These are phyloP conservation scores for Otus sunia DNA, from an alignment of 2,113 vertebrate genomes.

Conservation along the genomic window DNA sequence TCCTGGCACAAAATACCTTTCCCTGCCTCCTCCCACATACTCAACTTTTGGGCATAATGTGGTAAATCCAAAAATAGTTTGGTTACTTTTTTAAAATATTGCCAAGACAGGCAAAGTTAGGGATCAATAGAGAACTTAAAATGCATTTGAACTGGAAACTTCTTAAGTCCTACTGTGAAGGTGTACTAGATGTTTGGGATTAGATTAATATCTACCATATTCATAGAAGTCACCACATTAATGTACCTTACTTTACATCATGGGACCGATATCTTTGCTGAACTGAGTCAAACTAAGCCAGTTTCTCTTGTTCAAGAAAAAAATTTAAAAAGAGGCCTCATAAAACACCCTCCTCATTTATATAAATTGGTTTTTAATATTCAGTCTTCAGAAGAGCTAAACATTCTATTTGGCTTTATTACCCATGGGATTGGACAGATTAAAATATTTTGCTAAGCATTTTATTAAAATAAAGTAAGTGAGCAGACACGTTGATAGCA, in stretches of 20 bases:
- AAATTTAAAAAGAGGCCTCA: not conserved
- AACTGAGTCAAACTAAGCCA: not conserved
- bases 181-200: not conserved
- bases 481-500: not conserved
- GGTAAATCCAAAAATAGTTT: not conserved
- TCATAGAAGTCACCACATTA: not conserved
- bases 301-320: not conserved
- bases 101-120: not conserved
- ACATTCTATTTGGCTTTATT: not conserved
- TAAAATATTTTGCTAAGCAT: not conserved
- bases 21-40: fast-evolving
- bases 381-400: not conserved
- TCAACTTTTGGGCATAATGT: not conserved
- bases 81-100: not conserved
- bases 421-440: not conserved
- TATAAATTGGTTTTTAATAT: not conserved
- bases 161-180: not conserved
- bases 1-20: not conserved
- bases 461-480: not conserved
- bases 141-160: not conserved
- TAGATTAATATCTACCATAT: not conserved
- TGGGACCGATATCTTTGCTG: not conserved
- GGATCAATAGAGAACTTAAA: not conserved
- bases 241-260: not conserved
- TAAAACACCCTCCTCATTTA: not conserved